These are phyloP conservation scores for Apoda limacodes DNA, from an alignment of 2,888 invertebrate species.

Conservation along the genomic window DNA sequence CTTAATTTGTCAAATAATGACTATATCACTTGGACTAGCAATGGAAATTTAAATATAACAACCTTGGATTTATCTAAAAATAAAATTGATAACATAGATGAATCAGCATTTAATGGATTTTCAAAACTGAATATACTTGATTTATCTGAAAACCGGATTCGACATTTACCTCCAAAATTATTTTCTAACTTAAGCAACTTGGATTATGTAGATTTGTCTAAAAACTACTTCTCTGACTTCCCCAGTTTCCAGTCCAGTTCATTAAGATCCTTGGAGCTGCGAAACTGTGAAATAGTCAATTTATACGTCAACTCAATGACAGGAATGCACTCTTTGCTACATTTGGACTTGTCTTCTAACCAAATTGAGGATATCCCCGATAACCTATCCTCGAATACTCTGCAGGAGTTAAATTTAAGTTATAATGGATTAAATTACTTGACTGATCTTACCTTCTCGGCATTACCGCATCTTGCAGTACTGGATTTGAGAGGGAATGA, in stretches of 20 bases:
- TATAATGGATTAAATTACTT: slow-evolving; percentile 70
- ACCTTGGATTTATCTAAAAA: slow-evolving; percentile 76
- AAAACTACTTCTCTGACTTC: slow-evolving; percentile 72
- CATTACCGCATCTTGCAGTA: slow-evolving; percentile 72
- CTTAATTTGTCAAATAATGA: slow-evolving; percentile 72
- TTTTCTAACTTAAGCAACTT: slow-evolving; percentile 70
- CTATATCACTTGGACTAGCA: slow-evolving; percentile 43
- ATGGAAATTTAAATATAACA: slow-evolving; percentile 44
- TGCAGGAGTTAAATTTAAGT: slow-evolving; percentile 72
- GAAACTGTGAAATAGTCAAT: slow-evolving; percentile 72
- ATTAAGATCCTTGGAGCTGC: slow-evolving; percentile 67
- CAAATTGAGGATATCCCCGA: slow-evolving; percentile 72
- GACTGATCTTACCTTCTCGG: slow-evolving; percentile 71
- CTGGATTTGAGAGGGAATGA: slow-evolving; percentile 79
- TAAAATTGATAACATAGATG: slow-evolving; percentile 69
- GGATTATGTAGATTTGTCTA: slow-evolving; percentile 71
- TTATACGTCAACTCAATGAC: slow-evolving; percentile 61
- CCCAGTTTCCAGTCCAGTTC: slow-evolving; percentile 69
- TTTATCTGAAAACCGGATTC: slow-evolving; percentile 76
- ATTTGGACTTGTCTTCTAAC: slow-evolving; percentile 75
- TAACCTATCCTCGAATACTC: slow-evolving; percentile 65
- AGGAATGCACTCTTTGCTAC: slow-evolving; percentile 68
- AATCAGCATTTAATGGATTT: slow-evolving; percentile 69
- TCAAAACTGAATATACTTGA: slow-evolving; percentile 70
- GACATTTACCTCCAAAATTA: slow-evolving; percentile 61